A percentile compares a stretch with the other conserved stretches of the same genome.
Conservation (phyloP, 2,888 invertebrate genomes). For the Brenthis hecate region DNA sequence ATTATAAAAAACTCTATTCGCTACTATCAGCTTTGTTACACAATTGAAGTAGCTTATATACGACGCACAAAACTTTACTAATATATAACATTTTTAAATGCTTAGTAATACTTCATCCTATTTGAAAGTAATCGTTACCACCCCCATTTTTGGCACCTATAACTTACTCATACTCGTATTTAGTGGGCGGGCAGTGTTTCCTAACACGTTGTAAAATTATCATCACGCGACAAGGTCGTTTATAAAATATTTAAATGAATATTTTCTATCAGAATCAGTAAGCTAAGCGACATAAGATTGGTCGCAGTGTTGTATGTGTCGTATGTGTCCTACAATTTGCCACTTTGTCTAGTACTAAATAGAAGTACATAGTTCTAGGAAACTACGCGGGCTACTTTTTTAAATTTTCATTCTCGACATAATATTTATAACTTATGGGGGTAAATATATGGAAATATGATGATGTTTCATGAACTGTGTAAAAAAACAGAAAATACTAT, state of each 20-base stretch:
- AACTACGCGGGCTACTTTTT: too few species aligned
- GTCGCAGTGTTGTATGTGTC: background rate
- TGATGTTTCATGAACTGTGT: too few species aligned
- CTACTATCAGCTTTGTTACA: too few species aligned
- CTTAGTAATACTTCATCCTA: constrained; percentile 28
- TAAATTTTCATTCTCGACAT: too few species aligned
- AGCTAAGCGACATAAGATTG: constrained; percentile 11
- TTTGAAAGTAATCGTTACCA: constrained; percentile 39
- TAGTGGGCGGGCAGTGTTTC: constrained; percentile 46
- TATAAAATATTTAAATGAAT: constrained; percentile 41
- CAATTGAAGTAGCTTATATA: too few species aligned
- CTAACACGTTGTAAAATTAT: constrained; percentile 45
- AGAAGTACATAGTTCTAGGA: too few species aligned
- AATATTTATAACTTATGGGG: too few species aligned
- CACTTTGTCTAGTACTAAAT: too few species aligned
- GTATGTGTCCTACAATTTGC: background rate
- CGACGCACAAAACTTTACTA: background rate
- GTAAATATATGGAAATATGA: too few species aligned
- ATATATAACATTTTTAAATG: background rate
- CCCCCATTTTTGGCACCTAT: constrained; percentile 44
- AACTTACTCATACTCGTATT: constrained; percentile 52
- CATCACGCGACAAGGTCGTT: constrained; percentile 42
- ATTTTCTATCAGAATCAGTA: constrained; percentile 32
- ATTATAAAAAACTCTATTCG: too few species aligned
- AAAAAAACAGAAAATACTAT: too few species aligned